Evolutionary conservation across 2,888 invertebrate genomes (phyloP).

Genomic region (Cephus pygmeus): DNA sequence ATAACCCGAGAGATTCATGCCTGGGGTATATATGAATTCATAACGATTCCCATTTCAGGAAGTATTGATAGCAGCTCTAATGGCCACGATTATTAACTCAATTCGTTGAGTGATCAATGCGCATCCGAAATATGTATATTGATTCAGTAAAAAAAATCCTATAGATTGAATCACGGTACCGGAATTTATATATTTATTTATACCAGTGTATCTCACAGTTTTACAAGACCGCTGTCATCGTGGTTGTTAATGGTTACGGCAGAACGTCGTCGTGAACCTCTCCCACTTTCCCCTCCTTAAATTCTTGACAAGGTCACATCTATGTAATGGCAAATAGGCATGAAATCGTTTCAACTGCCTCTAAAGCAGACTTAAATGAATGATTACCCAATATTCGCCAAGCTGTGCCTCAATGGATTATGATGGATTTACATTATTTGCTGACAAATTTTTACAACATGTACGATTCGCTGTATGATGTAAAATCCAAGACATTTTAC

Average conservation of each 20-base stretch:
- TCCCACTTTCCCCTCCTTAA: slow-evolving; percentile 39
- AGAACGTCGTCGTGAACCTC: slow-evolving; percentile 29
- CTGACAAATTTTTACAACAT: neutral
- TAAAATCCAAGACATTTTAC: neutral
- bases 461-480: neutral
- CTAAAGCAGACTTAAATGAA: slow-evolving; percentile 42
- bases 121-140: neutral
- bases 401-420: neutral
- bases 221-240: neutral
- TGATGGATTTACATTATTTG: neutral
- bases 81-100: neutral
- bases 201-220: neutral
- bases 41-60: neutral
- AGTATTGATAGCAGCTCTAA: neutral
- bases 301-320: slow-evolving; percentile 62
- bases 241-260: neutral
- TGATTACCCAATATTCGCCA: slow-evolving; percentile 29
- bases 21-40: neutral
- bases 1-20: neutral
- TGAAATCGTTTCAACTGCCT: slow-evolving; percentile 53
- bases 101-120: neutral
- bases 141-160: neutral
- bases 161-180: neutral
- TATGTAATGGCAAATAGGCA: slow-evolving; percentile 56
- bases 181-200: neutral